phyloP scores from a whole-genome alignment of 2,888 invertebrate species.

The Matsumyia berberina region DNA sequence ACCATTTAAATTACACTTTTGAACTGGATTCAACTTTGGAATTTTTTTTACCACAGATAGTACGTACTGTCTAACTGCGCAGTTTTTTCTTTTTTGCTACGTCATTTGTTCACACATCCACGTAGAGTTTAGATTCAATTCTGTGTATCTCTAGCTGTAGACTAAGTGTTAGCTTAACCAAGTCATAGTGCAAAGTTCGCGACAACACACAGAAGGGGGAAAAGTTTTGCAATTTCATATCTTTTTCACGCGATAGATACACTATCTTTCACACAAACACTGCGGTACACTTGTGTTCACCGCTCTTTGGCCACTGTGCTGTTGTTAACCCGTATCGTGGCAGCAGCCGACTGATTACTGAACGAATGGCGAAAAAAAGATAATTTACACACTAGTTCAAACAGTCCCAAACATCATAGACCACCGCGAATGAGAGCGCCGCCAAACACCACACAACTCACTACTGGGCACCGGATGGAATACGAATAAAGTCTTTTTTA shows the following conservation, averaged over 20 bases:
- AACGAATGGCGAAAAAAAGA: slow-evolving; percentile 17
- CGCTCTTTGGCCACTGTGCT: slow-evolving; percentile 16
- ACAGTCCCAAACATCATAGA: slow-evolving; percentile 42
- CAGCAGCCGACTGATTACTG: slow-evolving; percentile 54
- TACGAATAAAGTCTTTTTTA: slow-evolving; percentile 62
- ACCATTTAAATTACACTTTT: neutral
- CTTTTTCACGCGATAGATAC: slow-evolving; percentile 15
- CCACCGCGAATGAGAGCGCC: slow-evolving; percentile 56
- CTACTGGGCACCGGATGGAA: slow-evolving; percentile 60
- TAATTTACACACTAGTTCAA: slow-evolving; percentile 43
- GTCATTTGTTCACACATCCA: slow-evolving; percentile 53
- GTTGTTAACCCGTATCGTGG: slow-evolving; percentile 66
- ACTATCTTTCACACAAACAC: slow-evolving; percentile 2
- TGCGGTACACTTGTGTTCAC: neutral
- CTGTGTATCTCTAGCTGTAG: neutral
- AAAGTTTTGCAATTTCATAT: slow-evolving; percentile 35
- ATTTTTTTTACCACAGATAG: slow-evolving; percentile 35
- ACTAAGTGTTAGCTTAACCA: slow-evolving; percentile 22
- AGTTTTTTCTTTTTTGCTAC: slow-evolving; percentile 27
- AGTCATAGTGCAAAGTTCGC: slow-evolving; percentile 68
- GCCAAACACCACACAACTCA: slow-evolving; percentile 49
- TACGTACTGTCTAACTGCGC: slow-evolving; percentile 63
- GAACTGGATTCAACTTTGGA: slow-evolving; percentile 31
- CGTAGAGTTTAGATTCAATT: slow-evolving; percentile 14
- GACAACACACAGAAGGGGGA: slow-evolving; percentile 5